Base-by-base conservation (phyloP, 2,888 invertebrate species). In the Amitus sp. region DNA sequence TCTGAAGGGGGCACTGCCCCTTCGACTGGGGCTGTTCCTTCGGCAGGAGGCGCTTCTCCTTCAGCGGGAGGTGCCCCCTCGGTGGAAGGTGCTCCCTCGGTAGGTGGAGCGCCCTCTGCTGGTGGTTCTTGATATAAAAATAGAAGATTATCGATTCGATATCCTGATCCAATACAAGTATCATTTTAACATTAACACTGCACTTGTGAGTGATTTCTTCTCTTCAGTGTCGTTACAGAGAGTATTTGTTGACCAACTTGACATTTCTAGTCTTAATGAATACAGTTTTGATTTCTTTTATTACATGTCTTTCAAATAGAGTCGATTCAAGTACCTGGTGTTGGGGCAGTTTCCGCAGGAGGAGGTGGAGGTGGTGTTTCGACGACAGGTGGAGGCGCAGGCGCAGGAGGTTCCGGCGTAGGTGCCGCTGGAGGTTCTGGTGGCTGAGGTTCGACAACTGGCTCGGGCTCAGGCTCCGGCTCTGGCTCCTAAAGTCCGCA, bases 31-130 rank as follows among this genome's bases (percentile, higher is more conserved):
- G 57, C 49, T 42, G 45, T 39, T 15, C 46, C 56, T 23, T 56
- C 56, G n/a, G 69, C 69, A 13, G 70, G 61, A 27, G 63, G 37
- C 19, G 49, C 62, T 67, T 73, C 75, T 33, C 72, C 78, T 57
- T 79, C 79, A 30, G 75, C 82, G 2, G 79, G 75, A 23, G 83
- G 79, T 0, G 79, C 79, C 43, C 78, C 79, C 43, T 79, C 82
- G 0, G 79, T 73, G 6, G 82, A 78, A 54, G 82, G 75, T 17
- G 75, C 76, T 7, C 18, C 20, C 20, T 43, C 43, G 12, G 37
- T 12, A 37, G 13, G 13, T 13, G 76, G 65, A 18, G 70, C 80
- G 75, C 67, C 84, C 80, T 77, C 80, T 76, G 77, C 80, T 58
- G 71, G 69, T 33, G 64, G 58, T 12, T 9, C 33, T 33, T 12